Conservation (phyloP, 2,797 vertebrate genomes). For the Rhincodon typus region DNA sequence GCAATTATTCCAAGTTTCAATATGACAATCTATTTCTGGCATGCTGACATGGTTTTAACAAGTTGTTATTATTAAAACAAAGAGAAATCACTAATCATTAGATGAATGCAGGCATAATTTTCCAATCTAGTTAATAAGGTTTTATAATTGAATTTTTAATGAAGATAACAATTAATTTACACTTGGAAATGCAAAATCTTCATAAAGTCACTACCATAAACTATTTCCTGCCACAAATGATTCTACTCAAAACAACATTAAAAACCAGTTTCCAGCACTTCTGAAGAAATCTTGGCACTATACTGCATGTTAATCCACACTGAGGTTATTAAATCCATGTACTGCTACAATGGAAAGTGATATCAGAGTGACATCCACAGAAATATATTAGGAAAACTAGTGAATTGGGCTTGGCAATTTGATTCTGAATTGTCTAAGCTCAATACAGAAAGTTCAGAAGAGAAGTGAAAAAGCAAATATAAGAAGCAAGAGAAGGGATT, state of each 20-base stretch:
- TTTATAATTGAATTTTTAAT: slow-evolving; percentile 25
- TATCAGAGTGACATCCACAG: not conserved
- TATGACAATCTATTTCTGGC: not conserved
- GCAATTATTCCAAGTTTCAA: not conserved
- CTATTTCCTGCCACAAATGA: not conserved
- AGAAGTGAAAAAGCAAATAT: too few relatives aligned
- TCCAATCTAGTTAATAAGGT: slow-evolving; percentile 6
- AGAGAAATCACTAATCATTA: not conserved
- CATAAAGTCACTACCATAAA: not conserved
- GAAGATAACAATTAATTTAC: not conserved
- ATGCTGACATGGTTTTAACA: not conserved
- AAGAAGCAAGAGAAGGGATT: too few relatives aligned
- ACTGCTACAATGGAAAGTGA: not conserved
- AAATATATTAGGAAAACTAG: not conserved
- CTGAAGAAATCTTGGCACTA: not conserved
- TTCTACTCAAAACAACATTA: not conserved
- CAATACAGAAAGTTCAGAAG: too few relatives aligned
- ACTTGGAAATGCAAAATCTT: not conserved
- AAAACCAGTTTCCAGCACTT: not conserved
- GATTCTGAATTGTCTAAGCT: not conserved
- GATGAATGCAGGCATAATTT: not conserved
- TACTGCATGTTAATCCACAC: not conserved
- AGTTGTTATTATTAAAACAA: not conserved
- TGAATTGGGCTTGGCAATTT: not conserved
- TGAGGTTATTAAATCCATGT: too few relatives aligned